Conservation (phyloP, 2,888 invertebrate genomes). For the Drymonia ruficornis region DNA sequence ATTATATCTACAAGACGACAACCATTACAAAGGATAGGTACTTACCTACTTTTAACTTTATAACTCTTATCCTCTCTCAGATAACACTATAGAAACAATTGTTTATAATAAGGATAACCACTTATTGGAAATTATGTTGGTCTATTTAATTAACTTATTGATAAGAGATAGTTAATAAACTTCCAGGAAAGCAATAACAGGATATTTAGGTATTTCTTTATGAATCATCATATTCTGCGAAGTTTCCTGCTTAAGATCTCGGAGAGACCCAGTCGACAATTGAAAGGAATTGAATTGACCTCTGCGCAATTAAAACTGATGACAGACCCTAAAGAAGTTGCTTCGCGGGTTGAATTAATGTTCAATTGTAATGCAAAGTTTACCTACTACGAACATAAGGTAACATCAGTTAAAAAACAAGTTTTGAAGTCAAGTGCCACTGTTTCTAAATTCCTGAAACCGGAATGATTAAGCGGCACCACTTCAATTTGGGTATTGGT, state of each 20-base stretch:
- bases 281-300: conserved; percentile 80
- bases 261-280: conserved; percentile 54
- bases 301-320: conserved; percentile 67
- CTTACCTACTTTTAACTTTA: no score
- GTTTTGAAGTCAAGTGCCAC: neutral
- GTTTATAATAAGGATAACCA: neutral
- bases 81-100: no score
- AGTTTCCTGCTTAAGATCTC: conserved; percentile 39
- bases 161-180: neutral
- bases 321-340: conserved; percentile 37
- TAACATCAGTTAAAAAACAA: no score
- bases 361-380: neutral
- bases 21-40: neutral
- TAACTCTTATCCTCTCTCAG: no score
- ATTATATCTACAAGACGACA: no score
- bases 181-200: conserved; percentile 23
- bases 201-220: neutral
- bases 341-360: conserved; percentile 10
- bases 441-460: neutral
- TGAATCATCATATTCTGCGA: conserved; percentile 34
- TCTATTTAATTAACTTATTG: no score
- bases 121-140: no score
- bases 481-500: conserved; percentile 3
- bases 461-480: neutral
- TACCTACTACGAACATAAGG: no score